A percentile compares a stretch with the other conserved stretches of the same genome.
phyloP scores from a whole-genome alignment of 1,140 invertebrate genomes.

The Drosophila lini region DNA sequence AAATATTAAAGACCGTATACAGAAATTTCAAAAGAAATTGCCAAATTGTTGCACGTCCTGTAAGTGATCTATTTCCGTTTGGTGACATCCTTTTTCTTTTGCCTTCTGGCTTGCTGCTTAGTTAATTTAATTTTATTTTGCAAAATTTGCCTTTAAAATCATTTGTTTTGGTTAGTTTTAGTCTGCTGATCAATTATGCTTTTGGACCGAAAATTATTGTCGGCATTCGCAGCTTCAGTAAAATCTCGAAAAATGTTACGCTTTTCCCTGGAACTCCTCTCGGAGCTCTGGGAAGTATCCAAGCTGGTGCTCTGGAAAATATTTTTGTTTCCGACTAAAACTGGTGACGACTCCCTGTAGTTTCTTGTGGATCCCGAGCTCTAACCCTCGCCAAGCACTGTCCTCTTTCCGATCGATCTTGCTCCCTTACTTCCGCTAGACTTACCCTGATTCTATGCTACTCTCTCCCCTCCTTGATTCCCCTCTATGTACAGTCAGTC shows the following conservation, averaged over 20 bases:
- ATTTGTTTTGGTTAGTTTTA: not conserved
- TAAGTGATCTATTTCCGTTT: not conserved
- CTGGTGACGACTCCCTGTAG: constrained; percentile 8
- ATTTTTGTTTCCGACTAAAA: not conserved
- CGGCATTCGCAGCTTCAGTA: constrained; percentile 26
- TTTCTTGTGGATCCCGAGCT: not conserved
- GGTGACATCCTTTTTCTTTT: not conserved
- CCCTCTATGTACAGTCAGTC: constrained; percentile 45
- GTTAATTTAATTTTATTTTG: not conserved
- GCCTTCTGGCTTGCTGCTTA: not conserved
- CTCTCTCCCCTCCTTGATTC: not conserved
- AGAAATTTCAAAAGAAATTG: not conserved
- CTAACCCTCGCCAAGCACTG: not conserved
- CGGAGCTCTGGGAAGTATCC: too few species aligned
- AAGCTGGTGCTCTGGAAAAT: not conserved
- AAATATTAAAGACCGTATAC: too few species aligned
- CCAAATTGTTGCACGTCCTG: not conserved
- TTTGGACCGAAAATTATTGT: constrained; percentile 57
- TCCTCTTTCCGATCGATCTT: not conserved
- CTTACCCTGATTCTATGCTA: constrained; percentile 7
- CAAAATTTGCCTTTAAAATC: constrained; percentile 1
- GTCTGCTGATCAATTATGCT: constrained; percentile 23
- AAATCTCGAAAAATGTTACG: not conserved
- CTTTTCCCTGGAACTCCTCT: not conserved
- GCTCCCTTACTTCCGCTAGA: not conserved